Percentiles rank a stretch among this genome's conserved stretches.
phyloP scores from a whole-genome alignment of 2,797 vertebrate genomes.

The Sebastes oblongus region DNA sequence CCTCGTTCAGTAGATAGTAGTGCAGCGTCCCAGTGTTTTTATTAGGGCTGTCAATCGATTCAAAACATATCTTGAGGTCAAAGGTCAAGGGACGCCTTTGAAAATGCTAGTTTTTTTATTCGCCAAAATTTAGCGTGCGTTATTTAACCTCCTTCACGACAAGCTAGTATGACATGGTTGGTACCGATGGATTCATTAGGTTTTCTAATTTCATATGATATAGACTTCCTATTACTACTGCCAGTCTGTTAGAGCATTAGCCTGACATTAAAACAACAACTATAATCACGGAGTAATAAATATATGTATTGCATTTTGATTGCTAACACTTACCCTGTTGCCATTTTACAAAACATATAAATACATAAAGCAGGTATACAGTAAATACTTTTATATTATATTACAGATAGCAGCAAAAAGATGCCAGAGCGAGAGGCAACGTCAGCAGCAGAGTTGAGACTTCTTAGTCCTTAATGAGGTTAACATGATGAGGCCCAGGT shows the following conservation, averaged over 20 bases:
- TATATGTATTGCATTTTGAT: not conserved
- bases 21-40: no score
- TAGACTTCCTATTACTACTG: not conserved
- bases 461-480: not conserved
- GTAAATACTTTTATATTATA: not conserved
- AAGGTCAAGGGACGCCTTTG: no score
- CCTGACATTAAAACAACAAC: not conserved
- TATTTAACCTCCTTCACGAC: no score
- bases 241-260: not conserved
- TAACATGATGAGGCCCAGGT: conserved; percentile 6
- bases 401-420: not conserved
- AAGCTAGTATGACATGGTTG: no score
- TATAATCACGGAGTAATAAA: not conserved
- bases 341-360: not conserved
- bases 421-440: not conserved
- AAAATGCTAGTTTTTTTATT: no score
- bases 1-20: not conserved
- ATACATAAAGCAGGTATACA: not conserved
- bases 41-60: no score
- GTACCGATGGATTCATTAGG: no score
- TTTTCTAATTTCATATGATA: not conserved
- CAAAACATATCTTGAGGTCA: no score
- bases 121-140: no score
- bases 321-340: no score
- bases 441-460: not conserved